Evolutionary conservation across 2,888 invertebrate species (phyloP).

Genomic region (Euclidia mi): DNA sequence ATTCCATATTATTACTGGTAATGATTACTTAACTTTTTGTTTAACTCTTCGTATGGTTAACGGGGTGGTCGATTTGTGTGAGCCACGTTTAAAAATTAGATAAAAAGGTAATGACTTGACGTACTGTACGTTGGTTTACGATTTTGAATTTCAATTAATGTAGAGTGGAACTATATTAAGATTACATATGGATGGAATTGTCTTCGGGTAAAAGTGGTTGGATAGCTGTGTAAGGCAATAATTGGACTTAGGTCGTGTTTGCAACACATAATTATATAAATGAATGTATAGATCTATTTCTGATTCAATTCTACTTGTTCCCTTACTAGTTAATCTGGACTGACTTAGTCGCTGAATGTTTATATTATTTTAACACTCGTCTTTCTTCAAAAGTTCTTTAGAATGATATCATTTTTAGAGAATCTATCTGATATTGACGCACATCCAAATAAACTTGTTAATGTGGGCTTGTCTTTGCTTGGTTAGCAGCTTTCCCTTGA

Average conservation of each 20-base stretch:
- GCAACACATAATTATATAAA: no score
- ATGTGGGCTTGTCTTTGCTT: no score
- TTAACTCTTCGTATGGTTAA: constrained; percentile 58
- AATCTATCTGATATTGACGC: no score
- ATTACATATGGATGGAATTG: not conserved
- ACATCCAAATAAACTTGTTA: no score
- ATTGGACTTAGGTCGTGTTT: constrained; percentile 25
- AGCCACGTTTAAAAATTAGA: constrained; percentile 3
- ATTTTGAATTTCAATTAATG: not conserved
- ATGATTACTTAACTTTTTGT: constrained; percentile 62
- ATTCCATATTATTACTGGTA: constrained; percentile 66
- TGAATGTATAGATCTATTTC: no score
- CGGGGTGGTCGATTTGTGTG: constrained; percentile 26
- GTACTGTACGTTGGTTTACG: not conserved
- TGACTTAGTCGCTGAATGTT: no score
- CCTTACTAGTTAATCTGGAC: no score
- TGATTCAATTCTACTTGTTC: no score
- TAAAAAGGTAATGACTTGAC: not conserved
- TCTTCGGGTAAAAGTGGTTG: not conserved
- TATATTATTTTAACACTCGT: no score
- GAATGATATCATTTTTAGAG: no score
- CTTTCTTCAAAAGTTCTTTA: no score
- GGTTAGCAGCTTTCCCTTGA: no score
- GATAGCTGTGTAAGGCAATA: constrained; percentile 26
- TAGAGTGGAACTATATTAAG: not conserved